Evolutionary conservation across 2,797 vertebrate genomes (phyloP), one percentile per base, ranked within the genome.

Genomic region (Mallotus villosus): DNA sequence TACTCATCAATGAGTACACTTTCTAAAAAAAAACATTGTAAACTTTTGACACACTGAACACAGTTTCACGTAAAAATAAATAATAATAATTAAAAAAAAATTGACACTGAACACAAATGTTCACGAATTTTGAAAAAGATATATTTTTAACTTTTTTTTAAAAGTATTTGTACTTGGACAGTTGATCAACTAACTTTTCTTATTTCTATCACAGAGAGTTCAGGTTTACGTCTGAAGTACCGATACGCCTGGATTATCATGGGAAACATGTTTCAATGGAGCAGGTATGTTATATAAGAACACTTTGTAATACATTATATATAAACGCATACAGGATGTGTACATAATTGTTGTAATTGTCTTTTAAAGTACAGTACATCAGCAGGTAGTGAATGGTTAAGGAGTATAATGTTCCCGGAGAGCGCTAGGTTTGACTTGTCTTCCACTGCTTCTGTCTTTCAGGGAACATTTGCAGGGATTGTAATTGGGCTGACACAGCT

Each of bases 191-290:
- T 7, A 68, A 11, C 0, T 46, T 25, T 64, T 34, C 27, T 74
- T 3, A 66, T 71, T 71, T 58, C 22, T 62, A 24, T 73, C 82
- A 55, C 51, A 99, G 98, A 89, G 98, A 99, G 90, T 99, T 99
- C 87, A 93, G 97, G n/a, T 99, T 99, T 83, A 99, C 95, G 0
- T 96, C 95, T 19, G 98, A 99, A 87, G 98, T 99, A 88, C 98
- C 97, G 0, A 97, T 99, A 83, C 95, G 97, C 1, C 90, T 99
- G 74, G 98, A 99, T 90, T 99, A 99, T 83, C 97, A 99, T 0
- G 98, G 98, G 66, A 99, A 99, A 80, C 97, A 99, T 0, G 94
- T 99, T 9, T 95, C 95, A 27, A 98, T 99, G 96, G 97, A 99
- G 80, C 98, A 99, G 96, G 98, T 99, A 84, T 5, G 0, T 77